A percentile compares a stretch with the other conserved stretches of the same genome.
These are phyloP conservation scores for Lithodes maja DNA, from an alignment of 2,888 invertebrate genomes.

Conservation along the genomic window DNA sequence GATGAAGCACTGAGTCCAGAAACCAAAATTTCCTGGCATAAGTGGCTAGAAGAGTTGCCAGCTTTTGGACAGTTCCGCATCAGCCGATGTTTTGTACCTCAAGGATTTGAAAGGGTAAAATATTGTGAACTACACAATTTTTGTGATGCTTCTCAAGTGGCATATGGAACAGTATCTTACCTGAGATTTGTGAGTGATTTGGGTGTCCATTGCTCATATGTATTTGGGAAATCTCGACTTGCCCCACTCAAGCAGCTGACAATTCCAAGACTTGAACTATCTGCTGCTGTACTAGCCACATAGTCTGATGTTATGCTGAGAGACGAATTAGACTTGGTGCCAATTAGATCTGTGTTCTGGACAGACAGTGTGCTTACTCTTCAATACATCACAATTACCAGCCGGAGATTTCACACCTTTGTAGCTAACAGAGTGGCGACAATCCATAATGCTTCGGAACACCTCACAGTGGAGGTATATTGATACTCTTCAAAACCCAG, in stretches of 20 bases:
- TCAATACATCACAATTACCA: not conserved
- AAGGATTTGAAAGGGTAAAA: not conserved
- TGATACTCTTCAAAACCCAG: no score
- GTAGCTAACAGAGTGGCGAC: conserved; percentile 11
- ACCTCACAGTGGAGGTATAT: no score
- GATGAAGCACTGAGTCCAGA: conserved; percentile 8
- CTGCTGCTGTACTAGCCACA: not conserved
- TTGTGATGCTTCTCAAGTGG: conserved; percentile 5
- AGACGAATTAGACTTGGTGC: not conserved
- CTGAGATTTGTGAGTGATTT: not conserved
- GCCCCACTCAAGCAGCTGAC: conserved; percentile 14
- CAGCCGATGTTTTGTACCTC: not conserved
- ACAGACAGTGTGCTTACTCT: not conserved
- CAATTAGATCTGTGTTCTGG: not conserved
- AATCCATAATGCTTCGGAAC: not conserved
- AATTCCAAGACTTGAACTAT: conserved; percentile 8
- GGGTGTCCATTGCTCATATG: not conserved
- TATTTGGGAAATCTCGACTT: conserved; percentile 8
- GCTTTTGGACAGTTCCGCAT: not conserved
- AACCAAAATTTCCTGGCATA: not conserved
- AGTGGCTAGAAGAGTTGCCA: conserved; percentile 3
- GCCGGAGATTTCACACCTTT: not conserved
- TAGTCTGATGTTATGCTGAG: not conserved
- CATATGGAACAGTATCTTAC: conserved; percentile 15
- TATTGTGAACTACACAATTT: not conserved